phyloP scores from a whole-genome alignment of 2,888 invertebrate genomes.

The Pyrocoelia pectoralis region DNA sequence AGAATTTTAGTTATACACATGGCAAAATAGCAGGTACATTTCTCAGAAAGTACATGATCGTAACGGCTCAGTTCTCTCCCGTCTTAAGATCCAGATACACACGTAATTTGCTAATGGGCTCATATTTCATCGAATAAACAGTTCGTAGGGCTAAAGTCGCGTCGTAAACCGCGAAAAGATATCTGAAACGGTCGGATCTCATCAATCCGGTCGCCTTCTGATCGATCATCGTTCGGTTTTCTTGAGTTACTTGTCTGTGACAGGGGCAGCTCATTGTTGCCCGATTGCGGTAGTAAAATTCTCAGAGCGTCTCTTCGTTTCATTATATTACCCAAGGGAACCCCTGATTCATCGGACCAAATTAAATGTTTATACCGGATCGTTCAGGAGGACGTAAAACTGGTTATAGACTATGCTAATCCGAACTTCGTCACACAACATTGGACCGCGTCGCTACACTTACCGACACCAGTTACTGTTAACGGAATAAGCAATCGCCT shows the following conservation, averaged over 20 bases:
- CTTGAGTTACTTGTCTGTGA: slow-evolving; percentile 33
- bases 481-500: slow-evolving; percentile 29
- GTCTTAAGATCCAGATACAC: slow-evolving; percentile 22
- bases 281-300: slow-evolving; percentile 38
- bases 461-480: slow-evolving; percentile 16
- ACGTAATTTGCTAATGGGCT: slow-evolving; percentile 47
- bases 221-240: slow-evolving; percentile 39
- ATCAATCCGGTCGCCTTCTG: slow-evolving; percentile 39
- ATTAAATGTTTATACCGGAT: slow-evolving; percentile 32
- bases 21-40: too few species aligned
- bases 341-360: slow-evolving; percentile 27
- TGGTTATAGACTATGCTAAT: slow-evolving; percentile 24
- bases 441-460: slow-evolving; percentile 16
- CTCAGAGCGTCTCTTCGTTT: slow-evolving; percentile 29
- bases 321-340: slow-evolving; percentile 21
- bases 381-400: slow-evolving; percentile 19
- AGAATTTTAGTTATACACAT: too few species aligned
- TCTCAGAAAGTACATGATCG: not conserved
- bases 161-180: slow-evolving; percentile 40
- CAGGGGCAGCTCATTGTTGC: slow-evolving; percentile 33
- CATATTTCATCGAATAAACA: slow-evolving; percentile 43
- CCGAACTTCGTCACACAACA: slow-evolving; percentile 18
- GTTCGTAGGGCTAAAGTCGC: slow-evolving; percentile 26
- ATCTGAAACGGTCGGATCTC: slow-evolving; percentile 37
- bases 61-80: not conserved